phyloP scores from a whole-genome alignment of 37 sponge, comb jelly and placozoan genomes.

The Chondrosia reniformis region DNA sequence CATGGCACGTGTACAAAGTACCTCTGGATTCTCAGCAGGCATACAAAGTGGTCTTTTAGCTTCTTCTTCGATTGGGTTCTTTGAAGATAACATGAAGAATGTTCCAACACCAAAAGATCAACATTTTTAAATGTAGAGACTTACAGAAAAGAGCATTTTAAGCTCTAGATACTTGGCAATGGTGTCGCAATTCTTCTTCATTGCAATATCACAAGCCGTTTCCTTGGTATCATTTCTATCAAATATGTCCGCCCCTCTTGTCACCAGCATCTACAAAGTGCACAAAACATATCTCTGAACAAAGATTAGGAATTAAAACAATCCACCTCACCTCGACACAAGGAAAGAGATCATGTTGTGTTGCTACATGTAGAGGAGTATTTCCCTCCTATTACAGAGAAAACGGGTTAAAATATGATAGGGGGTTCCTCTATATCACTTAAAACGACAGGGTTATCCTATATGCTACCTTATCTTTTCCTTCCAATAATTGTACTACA shows the following conservation, averaged over 20 bases:
- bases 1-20: no score
- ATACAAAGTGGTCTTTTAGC: no score
- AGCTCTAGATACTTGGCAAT: constrained; percentile 74
- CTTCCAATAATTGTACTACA: not conserved
- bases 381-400: constrained; percentile 40
- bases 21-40: no score
- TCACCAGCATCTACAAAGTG: constrained; percentile 29
- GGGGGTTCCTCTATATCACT: not conserved
- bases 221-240: constrained; percentile 52
- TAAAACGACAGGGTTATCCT: not conserved
- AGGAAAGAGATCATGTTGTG: constrained; percentile 34
- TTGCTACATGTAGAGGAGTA: constrained; percentile 65
- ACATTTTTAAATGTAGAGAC: not conserved
- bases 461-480: not conserved
- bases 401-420: not conserved
- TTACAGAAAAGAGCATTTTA: constrained; percentile 83
- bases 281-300: not conserved
- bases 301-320: not conserved
- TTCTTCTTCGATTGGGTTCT: no score
- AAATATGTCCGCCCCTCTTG: constrained; percentile 46
- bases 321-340: constrained; percentile 56
- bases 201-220: constrained; percentile 74
- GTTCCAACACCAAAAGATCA: no score
- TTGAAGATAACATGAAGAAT: no score
- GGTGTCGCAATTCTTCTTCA: constrained; percentile 8